phyloP scores from a whole-genome alignment of 2,888 invertebrate genomes.

The Drosophila helvetica region DNA sequence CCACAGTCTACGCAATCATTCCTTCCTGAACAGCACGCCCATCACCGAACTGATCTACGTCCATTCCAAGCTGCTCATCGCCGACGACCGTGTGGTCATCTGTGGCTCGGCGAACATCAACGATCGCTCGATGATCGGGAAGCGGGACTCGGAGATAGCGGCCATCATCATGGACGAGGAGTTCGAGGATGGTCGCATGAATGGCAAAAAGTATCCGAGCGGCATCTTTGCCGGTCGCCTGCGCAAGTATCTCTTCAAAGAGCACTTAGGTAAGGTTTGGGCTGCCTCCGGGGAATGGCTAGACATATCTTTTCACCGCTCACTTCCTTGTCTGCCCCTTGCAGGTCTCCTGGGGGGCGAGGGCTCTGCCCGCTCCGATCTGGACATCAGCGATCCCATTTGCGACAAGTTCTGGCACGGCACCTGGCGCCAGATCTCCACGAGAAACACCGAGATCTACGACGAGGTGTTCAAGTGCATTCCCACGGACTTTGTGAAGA shows the following conservation, averaged over 20 bases:
- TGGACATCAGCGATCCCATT: slow-evolving; percentile 92
- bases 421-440: slow-evolving; percentile 92
- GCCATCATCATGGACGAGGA: slow-evolving; percentile 93
- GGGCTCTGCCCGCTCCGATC: slow-evolving; percentile 78
- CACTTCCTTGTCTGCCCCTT: neutral
- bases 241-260: slow-evolving; percentile 93
- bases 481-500: slow-evolving; percentile 92
- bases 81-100: slow-evolving; percentile 95
- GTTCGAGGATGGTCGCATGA: slow-evolving; percentile 92
- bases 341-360: slow-evolving; percentile 84
- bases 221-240: slow-evolving; percentile 95
- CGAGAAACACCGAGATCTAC: slow-evolving; percentile 93
- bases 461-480: slow-evolving; percentile 96
- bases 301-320: rapidly evolving
- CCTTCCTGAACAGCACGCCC: slow-evolving; percentile 90
- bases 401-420: slow-evolving; percentile 92
- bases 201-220: slow-evolving; percentile 91
- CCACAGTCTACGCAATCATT: slow-evolving; percentile 94
- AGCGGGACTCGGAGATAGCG: slow-evolving; percentile 97
- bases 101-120: slow-evolving; percentile 99
- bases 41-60: slow-evolving; percentile 98
- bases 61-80: slow-evolving; percentile 97
- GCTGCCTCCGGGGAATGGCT: too few relatives aligned
- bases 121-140: slow-evolving; percentile 96
- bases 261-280: slow-evolving; percentile 90